Percentiles rank a stretch among this genome's conserved stretches.
These are phyloP conservation scores for Poicephalus gulielmi DNA, from an alignment of 2,113 vertebrate genomes.

Conservation along the genomic window DNA sequence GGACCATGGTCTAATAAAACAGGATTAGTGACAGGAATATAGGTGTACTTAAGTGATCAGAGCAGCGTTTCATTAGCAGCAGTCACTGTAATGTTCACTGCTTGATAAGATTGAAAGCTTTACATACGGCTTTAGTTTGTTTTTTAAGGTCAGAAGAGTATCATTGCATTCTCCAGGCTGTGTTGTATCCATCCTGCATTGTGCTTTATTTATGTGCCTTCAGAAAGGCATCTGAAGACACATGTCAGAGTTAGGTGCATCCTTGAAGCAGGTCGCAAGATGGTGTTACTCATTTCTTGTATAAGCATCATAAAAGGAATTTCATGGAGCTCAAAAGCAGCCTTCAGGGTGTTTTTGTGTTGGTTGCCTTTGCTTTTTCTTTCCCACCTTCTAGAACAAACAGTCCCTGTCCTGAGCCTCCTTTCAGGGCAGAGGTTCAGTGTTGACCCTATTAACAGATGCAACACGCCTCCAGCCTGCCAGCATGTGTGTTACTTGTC, in stretches of 20 bases:
- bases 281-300: background rate
- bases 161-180: background rate
- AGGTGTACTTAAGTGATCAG: background rate
- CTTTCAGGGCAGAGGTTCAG: background rate
- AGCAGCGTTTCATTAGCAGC: background rate
- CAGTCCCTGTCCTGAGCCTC: background rate
- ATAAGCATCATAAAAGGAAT: background rate
- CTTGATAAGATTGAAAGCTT: background rate
- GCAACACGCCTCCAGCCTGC: background rate
- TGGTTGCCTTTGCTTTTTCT: background rate
- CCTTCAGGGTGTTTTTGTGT: background rate
- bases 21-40: background rate
- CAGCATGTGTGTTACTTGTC: background rate
- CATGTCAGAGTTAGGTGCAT: background rate
- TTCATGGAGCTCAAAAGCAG: background rate
- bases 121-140: background rate
- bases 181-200: background rate
- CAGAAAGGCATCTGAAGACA: background rate
- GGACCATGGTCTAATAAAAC: background rate
- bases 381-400: background rate
- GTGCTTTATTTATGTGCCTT: background rate
- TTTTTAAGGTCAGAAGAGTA: background rate
- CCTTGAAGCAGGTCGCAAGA: background rate
- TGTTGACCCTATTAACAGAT: background rate
- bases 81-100: rapidly evolving